phyloP scores from a whole-genome alignment of 2,113 vertebrate genomes.

The Phaethon lepturus region DNA sequence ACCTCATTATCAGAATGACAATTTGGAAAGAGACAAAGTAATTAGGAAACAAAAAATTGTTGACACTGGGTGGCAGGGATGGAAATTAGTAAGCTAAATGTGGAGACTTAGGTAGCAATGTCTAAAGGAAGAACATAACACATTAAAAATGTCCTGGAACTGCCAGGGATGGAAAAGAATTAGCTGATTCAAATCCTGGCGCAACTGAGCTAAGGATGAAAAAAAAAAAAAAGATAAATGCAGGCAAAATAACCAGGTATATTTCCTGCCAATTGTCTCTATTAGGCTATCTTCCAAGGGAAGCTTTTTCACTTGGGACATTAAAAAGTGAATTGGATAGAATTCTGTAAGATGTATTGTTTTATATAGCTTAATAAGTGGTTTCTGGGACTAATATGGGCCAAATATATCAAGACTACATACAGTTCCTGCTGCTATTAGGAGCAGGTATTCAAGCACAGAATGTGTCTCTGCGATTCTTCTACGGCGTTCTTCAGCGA shows the following conservation, averaged over 20 bases:
- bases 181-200: background rate
- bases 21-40: background rate
- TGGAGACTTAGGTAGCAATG: background rate
- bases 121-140: constrained; percentile 10
- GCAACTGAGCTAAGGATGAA: background rate
- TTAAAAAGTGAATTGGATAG: constrained; percentile 11
- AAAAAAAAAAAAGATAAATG: background rate
- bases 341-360: constrained; percentile 1
- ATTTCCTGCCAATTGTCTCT: constrained; percentile 26
- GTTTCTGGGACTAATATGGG: constrained; percentile 26
- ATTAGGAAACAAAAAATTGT: constrained; percentile 18
- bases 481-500: background rate
- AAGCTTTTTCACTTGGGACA: constrained; percentile 12
- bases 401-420: constrained; percentile 34
- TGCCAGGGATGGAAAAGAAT: background rate
- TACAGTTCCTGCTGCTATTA: constrained; percentile 28
- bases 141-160: background rate
- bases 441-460: constrained; percentile 31
- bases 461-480: background rate
- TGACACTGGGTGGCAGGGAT: background rate
- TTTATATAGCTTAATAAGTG: constrained; percentile 15
- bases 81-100: constrained; percentile 22
- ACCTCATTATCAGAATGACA: background rate
- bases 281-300: constrained; percentile 25
- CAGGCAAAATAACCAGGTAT: constrained; percentile 14